A percentile compares a stretch with the other conserved stretches of the same genome.
Conservation (phyloP, 2,888 invertebrate genomes). For the Pilophorus perplexus region DNA sequence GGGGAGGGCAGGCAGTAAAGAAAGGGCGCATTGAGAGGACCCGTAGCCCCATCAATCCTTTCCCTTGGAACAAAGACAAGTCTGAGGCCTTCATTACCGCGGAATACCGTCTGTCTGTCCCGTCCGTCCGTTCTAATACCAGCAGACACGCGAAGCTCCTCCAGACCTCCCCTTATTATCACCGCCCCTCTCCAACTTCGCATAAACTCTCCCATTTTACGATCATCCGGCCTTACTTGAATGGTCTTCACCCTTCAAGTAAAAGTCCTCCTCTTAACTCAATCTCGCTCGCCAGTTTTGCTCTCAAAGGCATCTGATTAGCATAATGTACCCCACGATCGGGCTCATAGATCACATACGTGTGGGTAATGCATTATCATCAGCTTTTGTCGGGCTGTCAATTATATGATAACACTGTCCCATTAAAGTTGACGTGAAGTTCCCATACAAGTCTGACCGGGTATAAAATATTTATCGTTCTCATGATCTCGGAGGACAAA, state of each 20-base stretch:
- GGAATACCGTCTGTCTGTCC: slow-evolving; percentile 19
- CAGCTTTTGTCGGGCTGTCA: slow-evolving; percentile 14
- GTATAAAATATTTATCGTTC: too few species aligned
- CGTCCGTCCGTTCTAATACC: slow-evolving; percentile 13
- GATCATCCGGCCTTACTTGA: slow-evolving; percentile 31
- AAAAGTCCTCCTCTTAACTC: slow-evolving; percentile 23
- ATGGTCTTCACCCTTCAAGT: neutral
- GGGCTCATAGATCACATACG: slow-evolving; percentile 16
- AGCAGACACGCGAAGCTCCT: slow-evolving; percentile 24
- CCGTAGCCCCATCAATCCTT: slow-evolving; percentile 11
- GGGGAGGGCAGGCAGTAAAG: too few species aligned
- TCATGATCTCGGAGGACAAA: too few species aligned
- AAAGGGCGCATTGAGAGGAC: too few species aligned
- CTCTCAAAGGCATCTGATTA: slow-evolving; percentile 23
- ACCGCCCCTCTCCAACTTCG: slow-evolving; percentile 24
- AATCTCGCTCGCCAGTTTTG: slow-evolving; percentile 19
- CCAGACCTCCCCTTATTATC: slow-evolving; percentile 17
- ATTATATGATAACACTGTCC: slow-evolving; percentile 13
- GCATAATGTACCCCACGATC: slow-evolving; percentile 23
- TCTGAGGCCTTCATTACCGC: slow-evolving; percentile 35
- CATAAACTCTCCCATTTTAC: slow-evolving; percentile 32
- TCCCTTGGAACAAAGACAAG: slow-evolving; percentile 22
- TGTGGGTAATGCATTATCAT: slow-evolving; percentile 20
- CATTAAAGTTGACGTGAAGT: neutral
- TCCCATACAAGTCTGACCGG: neutral